A percentile compares a stretch with the other conserved stretches of the same genome.
These are phyloP conservation scores for Thyatira batis DNA, from an alignment of 2,888 invertebrate species.

Conservation along the genomic window DNA sequence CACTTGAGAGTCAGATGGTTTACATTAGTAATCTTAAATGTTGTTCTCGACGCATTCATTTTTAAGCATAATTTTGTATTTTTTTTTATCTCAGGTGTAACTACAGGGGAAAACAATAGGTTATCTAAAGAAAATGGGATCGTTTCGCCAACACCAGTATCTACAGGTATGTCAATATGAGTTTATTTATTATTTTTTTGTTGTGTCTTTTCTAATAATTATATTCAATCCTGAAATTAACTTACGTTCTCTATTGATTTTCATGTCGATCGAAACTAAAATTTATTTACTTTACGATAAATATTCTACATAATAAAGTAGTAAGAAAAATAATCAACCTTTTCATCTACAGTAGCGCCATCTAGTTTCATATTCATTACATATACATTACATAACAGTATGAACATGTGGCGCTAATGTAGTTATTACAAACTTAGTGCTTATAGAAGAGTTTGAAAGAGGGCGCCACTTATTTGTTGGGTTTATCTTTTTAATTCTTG, in stretches of 20 bases:
- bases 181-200: neutral
- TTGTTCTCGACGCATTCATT: no score
- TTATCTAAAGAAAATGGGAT: constrained; percentile 69
- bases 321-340: no score
- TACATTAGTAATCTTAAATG: no score
- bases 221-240: no score
- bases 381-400: no score
- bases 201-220: no score
- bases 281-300: no score
- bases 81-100: constrained; percentile 60
- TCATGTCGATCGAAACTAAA: no score
- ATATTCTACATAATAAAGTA: no score
- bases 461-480: neutral
- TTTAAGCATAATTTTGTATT: constrained; percentile 4
- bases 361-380: neutral
- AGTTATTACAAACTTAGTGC: neutral
- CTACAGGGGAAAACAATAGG: constrained; percentile 52
- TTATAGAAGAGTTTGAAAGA: neutral
- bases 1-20: constrained; percentile 6
- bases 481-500: no score
- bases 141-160: constrained; percentile 51
- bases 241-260: no score
- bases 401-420: neutral
- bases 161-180: constrained; percentile 50
- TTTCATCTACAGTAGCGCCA: no score